Evolutionary conservation across 2,113 vertebrate genomes (phyloP).

Genomic region (Mohoua ochrocephala): DNA sequence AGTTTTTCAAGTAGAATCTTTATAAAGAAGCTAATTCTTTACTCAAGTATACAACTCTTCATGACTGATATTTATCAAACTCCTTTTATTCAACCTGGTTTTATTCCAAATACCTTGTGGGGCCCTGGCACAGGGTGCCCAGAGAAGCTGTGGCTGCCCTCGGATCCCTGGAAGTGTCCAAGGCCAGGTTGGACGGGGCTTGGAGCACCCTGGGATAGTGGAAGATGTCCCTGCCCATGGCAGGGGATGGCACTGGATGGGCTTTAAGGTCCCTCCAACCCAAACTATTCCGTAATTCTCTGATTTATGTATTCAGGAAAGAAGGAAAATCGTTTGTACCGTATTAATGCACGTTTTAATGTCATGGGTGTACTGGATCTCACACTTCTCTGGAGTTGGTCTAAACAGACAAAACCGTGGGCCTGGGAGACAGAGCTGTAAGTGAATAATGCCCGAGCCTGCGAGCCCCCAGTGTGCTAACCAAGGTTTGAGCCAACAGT

Average conservation of each 20-base stretch:
- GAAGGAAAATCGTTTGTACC: not conserved
- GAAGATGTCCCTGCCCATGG: not conserved
- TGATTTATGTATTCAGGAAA: not conserved
- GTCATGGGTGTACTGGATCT: not conserved
- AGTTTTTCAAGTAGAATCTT: not conserved
- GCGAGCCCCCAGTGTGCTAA: not conserved
- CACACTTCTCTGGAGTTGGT: not conserved
- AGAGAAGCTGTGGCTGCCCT: not conserved
- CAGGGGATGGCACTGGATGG: rapidly evolving
- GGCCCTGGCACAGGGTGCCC: not conserved
- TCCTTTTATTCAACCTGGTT: not conserved
- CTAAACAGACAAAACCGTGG: not conserved
- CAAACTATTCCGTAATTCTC: not conserved
- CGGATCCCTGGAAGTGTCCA: not conserved
- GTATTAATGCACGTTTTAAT: rapidly evolving
- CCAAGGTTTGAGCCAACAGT: not conserved
- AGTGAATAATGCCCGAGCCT: not conserved
- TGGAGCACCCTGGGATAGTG: not conserved
- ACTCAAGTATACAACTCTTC: not conserved
- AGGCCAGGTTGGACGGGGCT: rapidly evolving
- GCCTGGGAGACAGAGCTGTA: not conserved
- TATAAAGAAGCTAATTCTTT: not conserved
- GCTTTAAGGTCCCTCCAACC: not conserved
- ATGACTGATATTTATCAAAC: not conserved
- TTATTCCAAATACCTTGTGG: not conserved